Evolutionary conservation across 2,113 vertebrate genomes (phyloP).

Genomic region (Sakesphorus luctuosus): DNA sequence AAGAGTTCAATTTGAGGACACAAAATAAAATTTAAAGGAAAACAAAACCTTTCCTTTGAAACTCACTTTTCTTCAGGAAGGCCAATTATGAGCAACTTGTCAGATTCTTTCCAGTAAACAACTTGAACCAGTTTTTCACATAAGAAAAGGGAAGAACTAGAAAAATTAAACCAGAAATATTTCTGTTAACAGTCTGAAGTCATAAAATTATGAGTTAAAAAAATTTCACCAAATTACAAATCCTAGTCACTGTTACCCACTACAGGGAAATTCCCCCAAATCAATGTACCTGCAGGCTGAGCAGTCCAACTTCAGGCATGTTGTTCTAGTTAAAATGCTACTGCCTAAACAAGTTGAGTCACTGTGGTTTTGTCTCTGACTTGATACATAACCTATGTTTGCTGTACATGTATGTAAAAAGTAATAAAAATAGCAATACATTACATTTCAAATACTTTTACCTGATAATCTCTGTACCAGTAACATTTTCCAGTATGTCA

Average conservation of each 20-base stretch:
- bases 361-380: neutral
- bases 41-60: neutral
- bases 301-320: neutral
- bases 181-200: neutral
- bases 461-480: conserved; percentile 90
- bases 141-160: conserved; percentile 89
- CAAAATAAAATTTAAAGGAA: neutral
- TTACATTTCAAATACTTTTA: conserved; percentile 60
- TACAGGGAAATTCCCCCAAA: neutral
- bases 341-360: neutral
- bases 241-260: neutral
- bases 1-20: neutral
- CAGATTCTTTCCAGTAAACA: conserved; percentile 93
- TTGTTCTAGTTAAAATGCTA: neutral
- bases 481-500: conserved; percentile 95
- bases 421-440: neutral
- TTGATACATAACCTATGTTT: neutral
- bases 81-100: conserved; percentile 88
- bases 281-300: neutral
- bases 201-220: neutral
- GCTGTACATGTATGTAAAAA: neutral
- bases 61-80: conserved; percentile 91
- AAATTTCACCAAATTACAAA: neutral
- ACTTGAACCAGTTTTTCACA: conserved; percentile 89
- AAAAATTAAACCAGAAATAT: conserved; percentile 53